Base-by-base conservation (phyloP, 1,140 invertebrate genomes). In the Hypsibius dujardini region DNA sequence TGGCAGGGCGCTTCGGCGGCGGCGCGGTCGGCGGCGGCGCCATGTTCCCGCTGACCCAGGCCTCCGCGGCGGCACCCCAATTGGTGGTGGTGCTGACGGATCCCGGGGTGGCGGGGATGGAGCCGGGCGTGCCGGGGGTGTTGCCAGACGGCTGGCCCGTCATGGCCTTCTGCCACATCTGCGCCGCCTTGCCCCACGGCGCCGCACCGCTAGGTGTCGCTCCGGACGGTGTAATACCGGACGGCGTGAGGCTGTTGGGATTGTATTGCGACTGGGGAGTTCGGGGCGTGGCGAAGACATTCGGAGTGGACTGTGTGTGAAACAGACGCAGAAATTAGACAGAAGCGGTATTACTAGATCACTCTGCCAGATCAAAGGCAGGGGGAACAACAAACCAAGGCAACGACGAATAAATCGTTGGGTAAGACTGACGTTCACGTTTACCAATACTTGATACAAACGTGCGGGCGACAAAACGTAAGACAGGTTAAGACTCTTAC, bases 21-120 rank as follows among this genome's bases (percentile, higher is more conserved):
- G 75, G 75, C 42, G 75, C 76, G 15, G 47, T n/a, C 69, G 42
- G 45, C 56, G 45, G 47, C 1, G 47, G 47, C 40, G 46, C 47
- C 69, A 70, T 71, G 72, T 46, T 72, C 46, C 40, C 28, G 2
- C 47, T 60, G 42, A 7, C 62, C 62, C 62, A 67, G 62, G 42
- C 7, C 3, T 7, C 42, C 3, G 7, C 62, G 12, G 62, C 62
- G 7, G 62, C 62, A 67, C 62, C 45, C 62, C 62, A 67, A 42
- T 67, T 67, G 62, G 62, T 67, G 7, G 62, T n/a, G n/a, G n/a
- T n/a, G n/a, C n/a, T n/a, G n/a, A n/a, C 3, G 7, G 62, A 67
- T 3, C 3, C 7, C 40, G 62, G 62, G 3, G 62, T 67, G 62
- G 62, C 40, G 40, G 3, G 3, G 7, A 42, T 3, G 40, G 62